Conservation (phyloP, 1,140 invertebrate genomes). For the Amphibalanus amphitrite region DNA sequence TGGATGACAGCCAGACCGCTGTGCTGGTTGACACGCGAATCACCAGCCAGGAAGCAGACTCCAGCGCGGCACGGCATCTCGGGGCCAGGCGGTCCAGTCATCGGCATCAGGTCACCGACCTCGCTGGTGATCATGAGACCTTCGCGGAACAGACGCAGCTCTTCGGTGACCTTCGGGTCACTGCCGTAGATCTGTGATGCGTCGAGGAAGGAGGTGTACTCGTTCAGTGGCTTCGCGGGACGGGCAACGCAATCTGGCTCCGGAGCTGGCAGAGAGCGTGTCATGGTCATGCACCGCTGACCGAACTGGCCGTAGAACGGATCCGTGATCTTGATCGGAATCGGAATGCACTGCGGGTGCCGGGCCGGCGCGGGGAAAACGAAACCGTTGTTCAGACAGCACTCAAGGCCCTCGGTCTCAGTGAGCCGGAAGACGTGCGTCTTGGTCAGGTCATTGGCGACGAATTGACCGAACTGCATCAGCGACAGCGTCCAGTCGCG, state of each 20-base stretch:
- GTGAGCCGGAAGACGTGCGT: slow-evolving; percentile 14
- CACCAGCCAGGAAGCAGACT: slow-evolving; percentile 33
- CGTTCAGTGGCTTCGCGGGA: slow-evolving; percentile 34
- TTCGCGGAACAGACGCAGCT: background rate
- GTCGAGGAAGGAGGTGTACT: slow-evolving; percentile 51
- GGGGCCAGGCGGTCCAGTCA: slow-evolving; percentile 7
- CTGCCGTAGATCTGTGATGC: slow-evolving; percentile 54
- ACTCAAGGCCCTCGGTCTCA: slow-evolving; percentile 14
- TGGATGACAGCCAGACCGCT: slow-evolving; percentile 62
- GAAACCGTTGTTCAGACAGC: slow-evolving; percentile 10
- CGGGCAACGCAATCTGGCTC: slow-evolving; percentile 18
- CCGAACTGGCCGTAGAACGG: slow-evolving; percentile 18
- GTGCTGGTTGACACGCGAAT: slow-evolving; percentile 63
- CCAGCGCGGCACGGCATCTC: background rate
- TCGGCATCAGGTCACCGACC: background rate
- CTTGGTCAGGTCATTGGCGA: slow-evolving; percentile 54
- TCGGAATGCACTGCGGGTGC: slow-evolving; percentile 51
- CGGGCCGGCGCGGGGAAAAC: slow-evolving; percentile 6
- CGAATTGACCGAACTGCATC: slow-evolving; percentile 63
- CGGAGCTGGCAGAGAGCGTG: slow-evolving; percentile 36
- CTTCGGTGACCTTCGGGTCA: slow-evolving; percentile 40
- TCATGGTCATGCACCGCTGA: slow-evolving; percentile 38
- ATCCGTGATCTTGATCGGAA: slow-evolving; percentile 36
- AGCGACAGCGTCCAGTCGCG: slow-evolving; percentile 40
- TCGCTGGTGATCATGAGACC: background rate